A percentile compares a stretch with the other conserved stretches of the same genome.
phyloP scores from a whole-genome alignment of 2,797 vertebrate species.

The Hemibagrus guttatus region DNA sequence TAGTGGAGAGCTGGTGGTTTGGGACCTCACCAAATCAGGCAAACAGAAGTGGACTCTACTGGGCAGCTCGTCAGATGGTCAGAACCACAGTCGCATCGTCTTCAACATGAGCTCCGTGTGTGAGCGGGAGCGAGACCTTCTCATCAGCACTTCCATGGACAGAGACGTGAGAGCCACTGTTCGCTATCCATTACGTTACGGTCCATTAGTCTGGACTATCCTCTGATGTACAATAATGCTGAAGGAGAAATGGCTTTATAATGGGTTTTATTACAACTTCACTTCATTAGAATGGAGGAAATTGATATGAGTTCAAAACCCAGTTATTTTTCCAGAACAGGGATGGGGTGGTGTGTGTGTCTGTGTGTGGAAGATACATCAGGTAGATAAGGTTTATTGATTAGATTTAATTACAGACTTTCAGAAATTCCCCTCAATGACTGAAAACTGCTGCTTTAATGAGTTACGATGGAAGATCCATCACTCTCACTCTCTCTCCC shows the following conservation, averaged over 20 bases:
- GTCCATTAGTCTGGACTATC: neutral
- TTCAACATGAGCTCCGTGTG: conserved; percentile 87
- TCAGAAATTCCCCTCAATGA: neutral
- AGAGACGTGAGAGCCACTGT: conserved; percentile 65
- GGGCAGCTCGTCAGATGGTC: conserved; percentile 83
- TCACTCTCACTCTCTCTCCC: too few relatives aligned
- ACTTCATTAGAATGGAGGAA: neutral
- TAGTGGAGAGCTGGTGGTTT: conserved; percentile 90
- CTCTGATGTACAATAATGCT: neutral
- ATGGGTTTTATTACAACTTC: neutral
- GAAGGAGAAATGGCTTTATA: neutral
- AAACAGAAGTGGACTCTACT: conserved; percentile 88
- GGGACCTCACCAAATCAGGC: conserved; percentile 85
- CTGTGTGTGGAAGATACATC: neutral
- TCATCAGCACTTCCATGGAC: conserved; percentile 56
- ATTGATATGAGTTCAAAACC: neutral
- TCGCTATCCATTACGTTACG: neutral
- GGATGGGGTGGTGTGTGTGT: neutral
- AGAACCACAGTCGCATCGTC: conserved; percentile 90
- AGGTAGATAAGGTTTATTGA: too few relatives aligned
- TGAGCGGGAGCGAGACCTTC: conserved; percentile 78
- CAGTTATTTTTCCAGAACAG: neutral
- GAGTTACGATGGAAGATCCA: neutral
- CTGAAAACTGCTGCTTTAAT: neutral
- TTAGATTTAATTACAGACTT: neutral